Evolutionary conservation across 2,113 vertebrate species (phyloP), one percentile per base, ranked within the genome.

Genomic region (Anser cygnoides): DNA sequence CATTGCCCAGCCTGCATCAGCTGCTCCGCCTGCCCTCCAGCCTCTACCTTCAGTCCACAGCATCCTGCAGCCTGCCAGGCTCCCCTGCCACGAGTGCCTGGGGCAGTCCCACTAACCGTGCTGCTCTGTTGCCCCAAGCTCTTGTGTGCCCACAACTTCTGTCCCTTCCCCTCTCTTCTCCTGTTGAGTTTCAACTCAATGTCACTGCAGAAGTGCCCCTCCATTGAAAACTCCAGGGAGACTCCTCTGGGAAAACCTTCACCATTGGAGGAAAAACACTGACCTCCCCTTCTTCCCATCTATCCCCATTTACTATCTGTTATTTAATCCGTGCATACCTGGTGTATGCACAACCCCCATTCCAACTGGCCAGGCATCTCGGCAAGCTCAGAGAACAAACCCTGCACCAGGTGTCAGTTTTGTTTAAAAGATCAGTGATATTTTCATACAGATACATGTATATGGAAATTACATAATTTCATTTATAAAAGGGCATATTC

Each of bases 391-490:
- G 23, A 87, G 55, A 72, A 76, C 72, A 9, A 76, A 29, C 50
- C 31, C 62, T 55, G n/a, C 62, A 55, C 83, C 63, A 68, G 86
- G 88, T 23, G 28, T 21, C 82, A 62, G 7, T 9, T 66, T 9
- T n/a, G 55, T 70, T 77, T 66, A 70, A 83, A 85, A 92, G 93
- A 77, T 58, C 85, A 88, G 67, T 94, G 92, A 88, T 79, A 83
- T 93, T 93, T 90, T 52, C 75, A 25, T 49, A 65, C 29, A 8
- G 2, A 21, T 18, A 41, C 29, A 46, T 17, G 31, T 33, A 39
- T 21, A 87, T 43, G 62, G 79, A 91, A 95, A 91, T 87, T 2
- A 54, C 41, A 70, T 65, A 15, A 20, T 65, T 76, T 66, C 7
- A 81, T 84, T 88, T 86, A 33, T 26, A 65, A 76, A 94, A 90